Percentiles rank a stretch among this genome's conserved stretches.
Conservation (phyloP, 1,140 invertebrate species). For the Augochlora pura region DNA sequence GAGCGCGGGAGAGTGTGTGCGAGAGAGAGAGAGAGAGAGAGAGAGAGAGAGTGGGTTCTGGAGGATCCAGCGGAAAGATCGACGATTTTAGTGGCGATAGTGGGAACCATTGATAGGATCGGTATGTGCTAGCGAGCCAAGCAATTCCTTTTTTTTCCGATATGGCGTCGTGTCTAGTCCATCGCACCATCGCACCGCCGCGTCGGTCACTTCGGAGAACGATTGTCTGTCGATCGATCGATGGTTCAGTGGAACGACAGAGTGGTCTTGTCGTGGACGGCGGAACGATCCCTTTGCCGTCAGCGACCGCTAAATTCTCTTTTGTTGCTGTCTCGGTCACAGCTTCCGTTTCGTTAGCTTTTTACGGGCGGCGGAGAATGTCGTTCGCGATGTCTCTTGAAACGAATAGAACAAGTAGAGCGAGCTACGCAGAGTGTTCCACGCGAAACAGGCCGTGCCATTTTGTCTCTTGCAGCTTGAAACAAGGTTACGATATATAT, state of each 20-base stretch:
- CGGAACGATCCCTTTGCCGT: conserved; percentile 19
- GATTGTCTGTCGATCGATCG: too few species aligned
- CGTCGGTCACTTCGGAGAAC: too few species aligned
- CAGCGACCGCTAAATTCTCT: neutral
- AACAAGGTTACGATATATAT: too few species aligned
- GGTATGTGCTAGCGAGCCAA: neutral
- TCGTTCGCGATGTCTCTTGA: too few species aligned
- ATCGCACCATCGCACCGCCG: conserved; percentile 7
- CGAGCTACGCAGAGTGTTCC: too few species aligned
- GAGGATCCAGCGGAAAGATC: neutral
- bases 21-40: neutral
- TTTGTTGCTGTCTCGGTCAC: neutral
- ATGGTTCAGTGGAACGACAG: neutral
- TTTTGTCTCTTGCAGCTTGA: too few species aligned
- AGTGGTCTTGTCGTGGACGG: conserved; percentile 1
- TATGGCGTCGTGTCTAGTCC: conserved; percentile 34
- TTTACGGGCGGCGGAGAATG: too few species aligned
- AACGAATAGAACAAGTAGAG: too few species aligned
- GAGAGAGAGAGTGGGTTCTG: neutral
- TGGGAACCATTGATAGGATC: neutral
- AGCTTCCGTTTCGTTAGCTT: neutral
- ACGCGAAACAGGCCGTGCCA: too few species aligned
- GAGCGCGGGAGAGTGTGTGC: too few species aligned
- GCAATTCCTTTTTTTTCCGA: neutral
- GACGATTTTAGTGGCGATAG: neutral